Evolutionary conservation across 2,797 vertebrate genomes (phyloP).

Genomic region (Borostomias antarcticus): DNA sequence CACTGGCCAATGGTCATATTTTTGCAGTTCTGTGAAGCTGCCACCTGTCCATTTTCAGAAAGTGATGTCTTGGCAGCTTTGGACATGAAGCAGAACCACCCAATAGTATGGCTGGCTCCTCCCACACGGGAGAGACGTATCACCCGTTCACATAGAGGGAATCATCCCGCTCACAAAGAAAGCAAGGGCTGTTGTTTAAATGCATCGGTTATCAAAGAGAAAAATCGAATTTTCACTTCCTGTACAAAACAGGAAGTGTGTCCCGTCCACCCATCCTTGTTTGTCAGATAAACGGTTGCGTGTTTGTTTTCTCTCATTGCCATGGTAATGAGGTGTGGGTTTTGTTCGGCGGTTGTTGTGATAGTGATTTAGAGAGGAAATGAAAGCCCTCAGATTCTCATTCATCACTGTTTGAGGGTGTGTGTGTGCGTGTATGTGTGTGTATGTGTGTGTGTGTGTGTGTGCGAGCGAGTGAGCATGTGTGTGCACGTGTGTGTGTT

Average conservation of each 20-base stretch:
- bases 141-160: too few relatives aligned
- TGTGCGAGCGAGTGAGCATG: too few relatives aligned
- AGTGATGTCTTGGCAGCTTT: too few relatives aligned
- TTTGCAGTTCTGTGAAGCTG: conserved; percentile 63
- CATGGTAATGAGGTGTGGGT: conserved; percentile 21
- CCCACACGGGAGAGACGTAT: too few relatives aligned
- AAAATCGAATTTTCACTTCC: conserved; percentile 32
- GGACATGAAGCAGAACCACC: too few relatives aligned
- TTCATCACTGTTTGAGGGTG: too few relatives aligned
- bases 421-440: neutral
- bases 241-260: conserved; percentile 36
- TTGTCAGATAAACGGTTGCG: too few relatives aligned
- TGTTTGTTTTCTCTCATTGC: conserved; percentile 38
- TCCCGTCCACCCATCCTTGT: conserved; percentile 39
- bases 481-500: too few relatives aligned
- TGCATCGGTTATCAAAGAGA: conserved; percentile 17
- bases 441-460: neutral
- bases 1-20: conserved; percentile 61
- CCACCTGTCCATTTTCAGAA: conserved; percentile 67
- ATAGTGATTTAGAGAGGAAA: conserved; percentile 28
- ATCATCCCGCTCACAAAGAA: too few relatives aligned
- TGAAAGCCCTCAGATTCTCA: conserved; percentile 10
- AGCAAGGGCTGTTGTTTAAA: conserved; percentile 19
- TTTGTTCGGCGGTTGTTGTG: conserved; percentile 17
- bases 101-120: too few relatives aligned